phyloP scores from a whole-genome alignment of 1,140 invertebrate species.

The Zelostemma sp. region DNA sequence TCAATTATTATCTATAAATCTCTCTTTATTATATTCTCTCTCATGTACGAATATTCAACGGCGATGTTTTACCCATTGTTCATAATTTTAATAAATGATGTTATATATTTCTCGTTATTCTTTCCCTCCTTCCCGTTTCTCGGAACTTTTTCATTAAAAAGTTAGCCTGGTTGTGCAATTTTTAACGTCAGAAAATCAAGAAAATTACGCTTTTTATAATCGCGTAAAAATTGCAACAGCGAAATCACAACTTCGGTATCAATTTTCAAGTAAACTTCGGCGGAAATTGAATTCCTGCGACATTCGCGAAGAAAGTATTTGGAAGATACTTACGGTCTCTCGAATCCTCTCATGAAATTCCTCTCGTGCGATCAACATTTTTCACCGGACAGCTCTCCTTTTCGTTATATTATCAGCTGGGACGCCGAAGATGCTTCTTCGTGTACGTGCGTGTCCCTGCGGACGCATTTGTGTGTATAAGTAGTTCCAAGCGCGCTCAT shows the following conservation, averaged over 20 bases:
- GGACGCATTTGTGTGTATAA: slow-evolving; percentile 31
- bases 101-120: slow-evolving; percentile 1
- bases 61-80: slow-evolving; percentile 43
- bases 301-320: slow-evolving; percentile 31
- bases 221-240: too few relatives aligned
- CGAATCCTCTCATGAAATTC: slow-evolving; percentile 27
- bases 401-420: slow-evolving; percentile 34
- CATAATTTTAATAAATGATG: slow-evolving; percentile 11
- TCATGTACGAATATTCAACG: slow-evolving; percentile 14
- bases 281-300: slow-evolving; percentile 16
- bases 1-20: background rate
- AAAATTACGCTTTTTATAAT: too few relatives aligned
- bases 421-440: slow-evolving; percentile 21
- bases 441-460: slow-evolving; percentile 19
- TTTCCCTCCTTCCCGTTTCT: background rate
- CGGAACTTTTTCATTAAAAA: too few relatives aligned
- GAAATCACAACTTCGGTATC: too few relatives aligned
- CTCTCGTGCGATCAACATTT: slow-evolving; percentile 37
- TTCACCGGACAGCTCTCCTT: slow-evolving; percentile 32
- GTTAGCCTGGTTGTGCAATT: too few relatives aligned
- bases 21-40: background rate
- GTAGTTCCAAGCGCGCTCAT: slow-evolving; percentile 65
- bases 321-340: slow-evolving; percentile 30
- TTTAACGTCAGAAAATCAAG: too few relatives aligned
- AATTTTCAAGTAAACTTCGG: background rate